Evolutionary conservation across 35 echinoderm and acorn worm genomes (phyloP).

Genomic region (Ptychodera flava): DNA sequence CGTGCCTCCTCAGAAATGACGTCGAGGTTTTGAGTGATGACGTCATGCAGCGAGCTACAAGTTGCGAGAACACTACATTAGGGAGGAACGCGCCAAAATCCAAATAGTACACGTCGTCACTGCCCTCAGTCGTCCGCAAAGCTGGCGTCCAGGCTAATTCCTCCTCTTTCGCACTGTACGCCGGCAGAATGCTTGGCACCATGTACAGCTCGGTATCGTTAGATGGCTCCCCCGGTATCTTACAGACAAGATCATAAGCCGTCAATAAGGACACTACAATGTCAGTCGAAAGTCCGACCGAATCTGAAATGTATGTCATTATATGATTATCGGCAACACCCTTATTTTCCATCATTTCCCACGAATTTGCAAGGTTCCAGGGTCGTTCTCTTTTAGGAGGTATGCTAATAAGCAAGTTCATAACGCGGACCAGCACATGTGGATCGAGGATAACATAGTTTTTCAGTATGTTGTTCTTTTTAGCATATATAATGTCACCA

Average conservation of each 20-base stretch:
- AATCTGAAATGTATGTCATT: slow-evolving; percentile 5
- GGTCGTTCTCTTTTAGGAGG: neutral
- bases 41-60: slow-evolving; percentile 4
- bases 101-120: slow-evolving; percentile 23
- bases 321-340: slow-evolving; percentile 17
- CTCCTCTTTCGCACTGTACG: neutral
- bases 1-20: neutral
- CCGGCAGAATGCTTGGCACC: neutral
- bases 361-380: neutral
- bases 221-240: neutral
- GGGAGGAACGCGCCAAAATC: slow-evolving; percentile 19
- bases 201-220: neutral
- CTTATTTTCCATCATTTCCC: slow-evolving; percentile 13
- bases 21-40: neutral
- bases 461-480: neutral
- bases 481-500: slow-evolving; percentile 30
- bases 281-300: neutral
- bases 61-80: slow-evolving; percentile 10
- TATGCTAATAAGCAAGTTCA: slow-evolving; percentile 5
- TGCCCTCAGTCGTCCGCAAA: no score
- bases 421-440: slow-evolving; percentile 19
- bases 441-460: slow-evolving; percentile 21
- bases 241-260: neutral
- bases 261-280: neutral
- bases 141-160: neutral